Conservation (phyloP, 2,888 invertebrate genomes). For the Apamea crenata region DNA sequence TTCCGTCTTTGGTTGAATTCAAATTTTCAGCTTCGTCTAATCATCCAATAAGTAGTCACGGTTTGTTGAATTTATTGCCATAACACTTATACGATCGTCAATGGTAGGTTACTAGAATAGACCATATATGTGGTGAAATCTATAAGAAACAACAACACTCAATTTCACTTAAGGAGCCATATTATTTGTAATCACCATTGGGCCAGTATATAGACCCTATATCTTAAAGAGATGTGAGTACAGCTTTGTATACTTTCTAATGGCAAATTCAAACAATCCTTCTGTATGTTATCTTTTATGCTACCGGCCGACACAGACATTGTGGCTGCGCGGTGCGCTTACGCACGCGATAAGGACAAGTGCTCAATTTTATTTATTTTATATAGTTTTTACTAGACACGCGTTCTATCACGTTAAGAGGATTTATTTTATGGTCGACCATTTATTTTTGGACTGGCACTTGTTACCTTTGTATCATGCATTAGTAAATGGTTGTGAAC, state of each 20-base stretch:
- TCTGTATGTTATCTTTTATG: conserved; percentile 21
- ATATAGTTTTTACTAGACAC: conserved; percentile 21
- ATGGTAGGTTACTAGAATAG: neutral
- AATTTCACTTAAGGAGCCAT: neutral
- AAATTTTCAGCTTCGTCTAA: neutral
- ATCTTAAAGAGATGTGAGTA: neutral
- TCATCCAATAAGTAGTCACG: neutral
- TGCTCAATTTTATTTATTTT: conserved; percentile 47
- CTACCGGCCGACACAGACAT: conserved; percentile 57
- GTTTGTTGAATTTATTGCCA: neutral
- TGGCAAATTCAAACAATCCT: conserved; percentile 17
- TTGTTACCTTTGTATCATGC: conserved; percentile 2
- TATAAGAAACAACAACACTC: neutral
- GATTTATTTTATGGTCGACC: conserved; percentile 15
- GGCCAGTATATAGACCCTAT: neutral
- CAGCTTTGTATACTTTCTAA: neutral
- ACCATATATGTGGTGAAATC: neutral
- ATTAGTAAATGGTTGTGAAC: neutral
- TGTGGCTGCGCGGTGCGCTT: conserved; percentile 61
- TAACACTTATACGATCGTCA: neutral
- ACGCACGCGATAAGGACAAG: conserved; percentile 66
- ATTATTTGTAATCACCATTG: neutral
- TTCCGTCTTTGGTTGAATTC: neutral
- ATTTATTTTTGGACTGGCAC: neutral
- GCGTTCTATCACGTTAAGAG: neutral